Evolutionary conservation across 2,888 invertebrate genomes (phyloP), one percentile per base, ranked within the genome.

Genomic region (Oegoconia quadripuncta): DNA sequence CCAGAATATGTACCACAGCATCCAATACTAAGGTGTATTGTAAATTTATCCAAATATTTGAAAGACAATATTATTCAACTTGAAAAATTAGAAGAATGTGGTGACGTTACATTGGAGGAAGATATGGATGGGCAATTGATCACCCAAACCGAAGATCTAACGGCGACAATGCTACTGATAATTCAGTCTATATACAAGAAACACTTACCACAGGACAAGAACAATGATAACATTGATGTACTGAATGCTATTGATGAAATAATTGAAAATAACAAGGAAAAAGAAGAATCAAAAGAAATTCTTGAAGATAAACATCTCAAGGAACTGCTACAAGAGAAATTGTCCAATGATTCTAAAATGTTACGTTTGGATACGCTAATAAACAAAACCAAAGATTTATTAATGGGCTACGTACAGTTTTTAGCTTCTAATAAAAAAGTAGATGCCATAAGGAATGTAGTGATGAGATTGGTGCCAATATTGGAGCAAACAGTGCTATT

Each of bases 401-500:
- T 88, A 4, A 41, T 64, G 0, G 71, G 74, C 36, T 79, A 89
- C 37, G 73, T 90, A 11, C 72, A 89, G 42, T 74, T 79, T 22
- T 44, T 81, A 8, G 66, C 88, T 3, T 61, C 60, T 2, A 56
- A 53, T 9, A 58, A 52, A 27, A 54, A 66, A 41, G 37, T 59
- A 0, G 64, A 59, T 1, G 66, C 62, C 31, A 59, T 75, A 0
- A 81, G 47, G 42, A 77, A 76, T 46, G 71, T 78, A 3, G 59
- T 89, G 4, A 73, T 80, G 61, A 79, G 84, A 50, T 74, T 88
- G 55, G 54, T 91, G 7, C 95, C 96, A 0, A 79, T 97, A 17
- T 74, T 98, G 37, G 91, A 95, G 41, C 97, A 97, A 74, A 93
- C 93, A 34, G 77, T 90, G 31, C 69, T 93, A 13, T 84, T 97